Evolutionary conservation across 2,797 vertebrate genomes (phyloP), one percentile per base, ranked within the genome.

Genomic region (Pipistrellus pygmaeus): DNA sequence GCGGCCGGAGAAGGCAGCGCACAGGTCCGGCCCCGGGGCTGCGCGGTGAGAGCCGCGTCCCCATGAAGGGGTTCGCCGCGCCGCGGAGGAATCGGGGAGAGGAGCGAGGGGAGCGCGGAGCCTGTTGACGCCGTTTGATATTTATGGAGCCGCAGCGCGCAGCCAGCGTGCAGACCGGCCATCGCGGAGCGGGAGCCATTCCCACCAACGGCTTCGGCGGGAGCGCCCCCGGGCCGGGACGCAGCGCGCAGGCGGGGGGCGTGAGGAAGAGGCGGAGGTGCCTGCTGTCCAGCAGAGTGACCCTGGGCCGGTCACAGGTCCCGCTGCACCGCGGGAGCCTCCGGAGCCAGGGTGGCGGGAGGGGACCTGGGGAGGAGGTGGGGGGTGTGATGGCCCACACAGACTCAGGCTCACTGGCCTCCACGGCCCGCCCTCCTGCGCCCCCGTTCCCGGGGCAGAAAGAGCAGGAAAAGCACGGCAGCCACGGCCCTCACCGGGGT

Each of bases 61-160:
- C 81, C 92, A 94, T 95, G 71, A 94, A 93, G 91, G 38, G 87
- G 93, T 88, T 91, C 77, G 41, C 92, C 38, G 18, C 3, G 41
- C 90, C 55, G 85, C 44, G 44, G 92, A 94, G 90, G 85, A 44
- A 44, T 44, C 44, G 2, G 44, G 44, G 44, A 11, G 44, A 9
- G 44, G 38, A 41, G 38, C 38, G 38, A 41, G 38, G 38, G 38
- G 38, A 38, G 38, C 38, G 44, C 44, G 44, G 44, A 11, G 44
- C 44, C 44, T 4, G 8, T 11, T 44, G 2, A 44, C 9, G 44
- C 44, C 44, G 44, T 11, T 44, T 44, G 11, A 11, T 44, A 44
- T 44, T 44, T 44, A 44, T 44, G 44, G 44, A 11, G 44, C 44
- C 10, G 44, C 44, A 9, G 44, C 44, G 44, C 44, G 44, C 10